These are phyloP conservation scores for Spatulosminthurus flaviceps DNA, from an alignment of 2,888 invertebrate species.

Conservation along the genomic window DNA sequence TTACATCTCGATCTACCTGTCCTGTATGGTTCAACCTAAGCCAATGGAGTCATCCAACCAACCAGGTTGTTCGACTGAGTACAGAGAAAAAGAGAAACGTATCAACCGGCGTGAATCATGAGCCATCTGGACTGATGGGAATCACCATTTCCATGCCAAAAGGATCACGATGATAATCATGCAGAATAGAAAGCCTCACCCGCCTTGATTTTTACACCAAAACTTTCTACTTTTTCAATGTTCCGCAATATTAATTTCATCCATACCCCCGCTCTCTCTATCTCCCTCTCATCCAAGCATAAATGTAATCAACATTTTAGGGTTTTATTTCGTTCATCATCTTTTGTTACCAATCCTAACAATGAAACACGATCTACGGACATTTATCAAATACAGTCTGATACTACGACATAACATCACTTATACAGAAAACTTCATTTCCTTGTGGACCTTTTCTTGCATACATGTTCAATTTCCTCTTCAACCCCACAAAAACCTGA, in stretches of 20 bases:
- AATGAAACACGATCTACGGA: slow-evolving; percentile 8
- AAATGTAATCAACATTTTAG: slow-evolving; percentile 27
- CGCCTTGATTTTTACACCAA: slow-evolving; percentile 47
- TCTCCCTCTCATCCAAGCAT: slow-evolving; percentile 20
- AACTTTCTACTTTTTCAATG: slow-evolving; percentile 49
- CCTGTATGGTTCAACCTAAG: slow-evolving; percentile 34
- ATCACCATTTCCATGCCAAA: slow-evolving; percentile 48
- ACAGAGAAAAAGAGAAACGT: slow-evolving; percentile 39
- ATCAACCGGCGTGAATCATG: slow-evolving; percentile 45
- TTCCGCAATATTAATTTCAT: slow-evolving; percentile 43
- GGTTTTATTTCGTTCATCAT: slow-evolving; percentile 8
- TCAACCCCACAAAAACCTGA: slow-evolving; percentile 9
- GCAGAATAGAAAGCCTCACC: slow-evolving; percentile 50
- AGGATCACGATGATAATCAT: slow-evolving; percentile 48
- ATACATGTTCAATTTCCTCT: not conserved
- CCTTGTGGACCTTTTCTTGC: not conserved
- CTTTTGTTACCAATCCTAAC: slow-evolving; percentile 14
- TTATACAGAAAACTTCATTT: not conserved
- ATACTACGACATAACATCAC: not conserved
- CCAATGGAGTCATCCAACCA: slow-evolving; percentile 37
- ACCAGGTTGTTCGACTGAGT: slow-evolving; percentile 27
- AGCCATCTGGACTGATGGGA: slow-evolving; percentile 48
- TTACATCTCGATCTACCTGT: slow-evolving; percentile 39
- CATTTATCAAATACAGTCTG: not conserved
- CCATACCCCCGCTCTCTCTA: slow-evolving; percentile 22